A percentile compares a stretch with the other conserved stretches of the same genome.
These are phyloP conservation scores for Drosophila neotestacea DNA, from an alignment of 2,888 invertebrate species.

Conservation along the genomic window DNA sequence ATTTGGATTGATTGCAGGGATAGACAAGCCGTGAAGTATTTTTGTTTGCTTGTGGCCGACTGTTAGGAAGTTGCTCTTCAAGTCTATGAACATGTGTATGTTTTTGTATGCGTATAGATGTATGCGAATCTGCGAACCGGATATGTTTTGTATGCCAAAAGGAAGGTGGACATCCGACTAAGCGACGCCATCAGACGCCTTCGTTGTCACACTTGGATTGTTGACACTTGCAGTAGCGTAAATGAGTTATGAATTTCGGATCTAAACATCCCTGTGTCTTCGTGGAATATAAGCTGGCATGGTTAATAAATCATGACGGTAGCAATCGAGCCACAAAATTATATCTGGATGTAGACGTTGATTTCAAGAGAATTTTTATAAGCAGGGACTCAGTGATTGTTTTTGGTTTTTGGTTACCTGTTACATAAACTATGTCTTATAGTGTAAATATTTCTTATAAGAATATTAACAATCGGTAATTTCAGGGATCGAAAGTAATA, in stretches of 20 bases:
- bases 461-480: no score
- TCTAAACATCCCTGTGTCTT: background rate
- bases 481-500: no score
- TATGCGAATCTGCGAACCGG: conserved; percentile 27
- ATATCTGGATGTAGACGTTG: background rate
- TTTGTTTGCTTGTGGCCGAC: conserved; percentile 66
- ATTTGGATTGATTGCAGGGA: conserved; percentile 76
- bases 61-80: conserved; percentile 2
- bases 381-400: no score
- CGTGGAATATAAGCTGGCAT: background rate
- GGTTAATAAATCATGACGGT: background rate
- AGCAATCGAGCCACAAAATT: background rate
- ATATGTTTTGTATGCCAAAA: conserved; percentile 52
- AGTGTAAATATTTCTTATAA: no score
- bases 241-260: conserved; percentile 67
- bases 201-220: conserved; percentile 70
- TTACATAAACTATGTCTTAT: no score
- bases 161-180: conserved; percentile 55
- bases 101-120: conserved; percentile 17
- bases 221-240: conserved; percentile 66
- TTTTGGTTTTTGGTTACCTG: no score
- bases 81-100: background rate
- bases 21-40: conserved; percentile 43
- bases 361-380: background rate
- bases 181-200: conserved; percentile 41